Evolutionary conservation across 2,797 vertebrate genomes (phyloP).

Genomic region (Neostethus bicornis): DNA sequence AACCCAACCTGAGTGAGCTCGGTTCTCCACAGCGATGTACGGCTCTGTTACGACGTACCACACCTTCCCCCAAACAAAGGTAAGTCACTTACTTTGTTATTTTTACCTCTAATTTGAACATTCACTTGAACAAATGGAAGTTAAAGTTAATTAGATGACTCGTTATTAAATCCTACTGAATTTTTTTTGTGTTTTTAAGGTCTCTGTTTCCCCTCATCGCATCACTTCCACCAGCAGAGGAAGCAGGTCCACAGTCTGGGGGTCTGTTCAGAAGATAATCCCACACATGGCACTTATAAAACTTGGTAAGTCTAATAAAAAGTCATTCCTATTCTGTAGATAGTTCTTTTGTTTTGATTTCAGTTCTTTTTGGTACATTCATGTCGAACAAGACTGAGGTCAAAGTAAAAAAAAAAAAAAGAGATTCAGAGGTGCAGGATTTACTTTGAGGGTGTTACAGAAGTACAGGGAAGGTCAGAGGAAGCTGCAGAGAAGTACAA

Average conservation of each 20-base stretch:
- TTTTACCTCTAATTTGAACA: neutral
- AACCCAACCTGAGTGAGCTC: constrained; percentile 17
- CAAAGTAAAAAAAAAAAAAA: too few relatives aligned
- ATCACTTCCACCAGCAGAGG: constrained; percentile 11
- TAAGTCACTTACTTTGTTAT: constrained; percentile 37
- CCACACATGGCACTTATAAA: constrained; percentile 62
- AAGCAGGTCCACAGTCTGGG: constrained; percentile 41
- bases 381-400: too few relatives aligned
- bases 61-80: constrained; percentile 65
- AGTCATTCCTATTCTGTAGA: neutral
- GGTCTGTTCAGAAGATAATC: constrained; percentile 44
- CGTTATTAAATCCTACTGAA: neutral
- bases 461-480: too few relatives aligned
- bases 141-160: too few relatives aligned
- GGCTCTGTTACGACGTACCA: constrained; percentile 43
- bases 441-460: too few relatives aligned
- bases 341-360: too few relatives aligned
- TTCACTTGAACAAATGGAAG: neutral
- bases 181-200: constrained; percentile 32
- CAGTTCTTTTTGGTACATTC: too few relatives aligned
- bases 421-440: too few relatives aligned
- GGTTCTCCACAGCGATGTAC: constrained; percentile 53
- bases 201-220: constrained; percentile 47
- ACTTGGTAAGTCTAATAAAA: constrained; percentile 50
- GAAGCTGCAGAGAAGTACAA: too few relatives aligned